Percentiles rank a stretch among this genome's conserved stretches.
Conservation (phyloP, 2,888 invertebrate genomes). For the Plagodis pulveraria region DNA sequence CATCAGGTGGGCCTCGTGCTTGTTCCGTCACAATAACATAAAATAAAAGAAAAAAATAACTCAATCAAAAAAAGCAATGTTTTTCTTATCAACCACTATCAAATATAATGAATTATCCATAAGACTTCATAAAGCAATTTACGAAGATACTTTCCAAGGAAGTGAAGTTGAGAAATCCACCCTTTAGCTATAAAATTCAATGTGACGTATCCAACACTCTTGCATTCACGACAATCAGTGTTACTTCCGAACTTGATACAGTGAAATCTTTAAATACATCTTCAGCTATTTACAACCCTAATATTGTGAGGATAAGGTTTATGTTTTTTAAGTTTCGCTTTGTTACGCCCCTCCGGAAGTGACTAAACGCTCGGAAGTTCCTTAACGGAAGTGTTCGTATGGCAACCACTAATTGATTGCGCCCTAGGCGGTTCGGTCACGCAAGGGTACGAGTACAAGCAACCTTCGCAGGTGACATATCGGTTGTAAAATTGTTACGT, state of each 20-base stretch:
- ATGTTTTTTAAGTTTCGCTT: slow-evolving; percentile 3
- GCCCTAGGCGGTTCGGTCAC: slow-evolving; percentile 49
- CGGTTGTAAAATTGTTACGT: slow-evolving; percentile 33
- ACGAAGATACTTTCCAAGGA: too few species aligned
- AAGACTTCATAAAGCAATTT: too few species aligned
- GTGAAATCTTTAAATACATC: slow-evolving; percentile 13
- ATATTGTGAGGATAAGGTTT: slow-evolving; percentile 9
- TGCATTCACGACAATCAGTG: slow-evolving; percentile 25
- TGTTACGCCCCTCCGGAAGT: slow-evolving; percentile 17
- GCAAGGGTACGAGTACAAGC: slow-evolving; percentile 38
- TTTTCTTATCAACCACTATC: too few species aligned
- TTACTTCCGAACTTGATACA: slow-evolving; percentile 25
- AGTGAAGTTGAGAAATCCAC: slow-evolving; percentile 5
- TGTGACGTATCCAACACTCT: slow-evolving; percentile 14
- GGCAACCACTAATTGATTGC: slow-evolving; percentile 79
- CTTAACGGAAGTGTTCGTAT: slow-evolving; percentile 76
- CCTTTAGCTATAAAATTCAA: slow-evolving; percentile 17
- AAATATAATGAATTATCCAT: too few species aligned
- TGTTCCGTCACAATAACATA: too few species aligned
- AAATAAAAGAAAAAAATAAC: too few species aligned
- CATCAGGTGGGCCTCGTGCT: too few species aligned
- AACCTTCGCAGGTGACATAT: slow-evolving; percentile 63
- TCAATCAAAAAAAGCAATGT: too few species aligned
- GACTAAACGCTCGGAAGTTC: slow-evolving; percentile 38
- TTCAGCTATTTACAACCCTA: slow-evolving; percentile 14